These are phyloP conservation scores for Euclidia mi DNA, from an alignment of 2,888 invertebrate species.

Conservation along the genomic window DNA sequence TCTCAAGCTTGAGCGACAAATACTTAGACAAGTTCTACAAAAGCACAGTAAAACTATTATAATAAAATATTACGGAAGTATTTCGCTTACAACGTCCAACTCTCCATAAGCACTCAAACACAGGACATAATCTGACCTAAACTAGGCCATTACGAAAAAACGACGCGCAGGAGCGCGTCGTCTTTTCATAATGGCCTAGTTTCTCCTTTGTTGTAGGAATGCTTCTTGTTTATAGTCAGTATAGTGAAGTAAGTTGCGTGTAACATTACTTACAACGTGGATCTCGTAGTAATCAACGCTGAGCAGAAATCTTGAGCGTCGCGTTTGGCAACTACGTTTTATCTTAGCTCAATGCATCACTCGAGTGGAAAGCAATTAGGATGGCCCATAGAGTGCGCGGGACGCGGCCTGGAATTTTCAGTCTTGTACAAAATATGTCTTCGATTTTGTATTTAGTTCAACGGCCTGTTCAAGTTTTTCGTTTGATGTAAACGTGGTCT, in stretches of 20 bases:
- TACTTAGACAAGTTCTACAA: no score
- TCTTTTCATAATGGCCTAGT: no score
- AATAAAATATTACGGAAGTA: no score
- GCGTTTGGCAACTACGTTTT: slow-evolving; percentile 49
- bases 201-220: not conserved
- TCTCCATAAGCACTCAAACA: no score
- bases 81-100: no score
- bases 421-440: not conserved
- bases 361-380: slow-evolving; percentile 44
- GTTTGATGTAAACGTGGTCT: not conserved
- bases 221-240: not conserved
- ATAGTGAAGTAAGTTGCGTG: slow-evolving; percentile 12
- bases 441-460: not conserved
- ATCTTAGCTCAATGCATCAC: slow-evolving; percentile 44
- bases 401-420: slow-evolving; percentile 9
- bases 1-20: no score
- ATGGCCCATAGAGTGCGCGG: slow-evolving; percentile 34
- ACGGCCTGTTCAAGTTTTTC: slow-evolving; percentile 5
- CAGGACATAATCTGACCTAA: no score
- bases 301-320: slow-evolving; percentile 41
- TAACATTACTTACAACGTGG: slow-evolving; percentile 31
- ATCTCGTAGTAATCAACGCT: slow-evolving; percentile 48
- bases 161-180: no score
- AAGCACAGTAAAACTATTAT: no score
- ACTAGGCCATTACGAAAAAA: no score